Conservation (phyloP, 2,113 vertebrate species). For the Ploceus nigricollis region DNA sequence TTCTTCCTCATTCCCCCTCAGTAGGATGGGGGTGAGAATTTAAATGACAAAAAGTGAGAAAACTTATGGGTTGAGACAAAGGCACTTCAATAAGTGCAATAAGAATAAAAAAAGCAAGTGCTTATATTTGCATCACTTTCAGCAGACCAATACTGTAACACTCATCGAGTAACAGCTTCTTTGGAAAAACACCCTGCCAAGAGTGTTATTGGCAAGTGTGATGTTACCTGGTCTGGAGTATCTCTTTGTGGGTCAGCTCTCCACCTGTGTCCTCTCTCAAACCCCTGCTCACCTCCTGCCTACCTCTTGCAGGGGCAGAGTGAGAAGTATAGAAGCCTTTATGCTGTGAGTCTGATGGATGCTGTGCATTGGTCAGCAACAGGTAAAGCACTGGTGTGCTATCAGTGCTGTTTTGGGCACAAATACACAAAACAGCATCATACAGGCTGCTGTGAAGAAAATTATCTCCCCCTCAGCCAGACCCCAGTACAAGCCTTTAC, state of each 20-base stretch:
- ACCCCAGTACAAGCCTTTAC: not conserved
- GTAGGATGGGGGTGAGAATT: rapidly evolving
- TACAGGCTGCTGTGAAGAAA: not conserved
- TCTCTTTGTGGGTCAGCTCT: not conserved
- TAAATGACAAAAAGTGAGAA: not conserved
- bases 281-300: not conserved
- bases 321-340: not conserved
- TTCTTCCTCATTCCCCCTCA: not conserved
- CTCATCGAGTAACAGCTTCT: not conserved
- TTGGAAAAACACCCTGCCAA: not conserved
- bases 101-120: not conserved
- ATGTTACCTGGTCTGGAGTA: not conserved
- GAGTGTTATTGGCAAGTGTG: not conserved
- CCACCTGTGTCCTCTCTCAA: not conserved
- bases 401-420: not conserved
- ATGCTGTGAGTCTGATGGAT: not conserved
- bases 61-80: not conserved
- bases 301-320: not conserved
- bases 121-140: not conserved
- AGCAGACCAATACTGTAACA: rapidly evolving
- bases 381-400: not conserved
- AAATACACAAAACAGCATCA: too few relatives aligned
- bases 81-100: not conserved
- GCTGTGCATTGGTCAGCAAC: not conserved
- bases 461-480: not conserved